Percentiles rank a stretch among this genome's conserved stretches.
Evolutionary conservation across 2,113 vertebrate genomes (phyloP).

Genomic region (Orientallactaga bullata): DNA sequence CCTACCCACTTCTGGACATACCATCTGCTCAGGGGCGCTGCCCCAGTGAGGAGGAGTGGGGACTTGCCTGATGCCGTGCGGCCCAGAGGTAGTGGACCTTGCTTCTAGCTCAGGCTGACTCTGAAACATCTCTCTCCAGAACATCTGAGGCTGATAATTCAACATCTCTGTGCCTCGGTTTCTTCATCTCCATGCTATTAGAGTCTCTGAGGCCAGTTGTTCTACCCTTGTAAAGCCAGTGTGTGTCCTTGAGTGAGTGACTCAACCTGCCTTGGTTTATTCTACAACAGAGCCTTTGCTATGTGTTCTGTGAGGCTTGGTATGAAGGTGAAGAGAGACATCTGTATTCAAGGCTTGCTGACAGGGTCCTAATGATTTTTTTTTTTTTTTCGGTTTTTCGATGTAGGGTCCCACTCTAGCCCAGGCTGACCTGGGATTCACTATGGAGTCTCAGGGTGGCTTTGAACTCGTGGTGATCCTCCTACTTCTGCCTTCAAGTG

Average conservation of each 20-base stretch:
- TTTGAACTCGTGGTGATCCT: too few relatives aligned
- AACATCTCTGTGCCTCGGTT: not conserved
- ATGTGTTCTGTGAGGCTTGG: accelerated
- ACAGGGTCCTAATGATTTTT: not conserved
- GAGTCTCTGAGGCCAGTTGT: not conserved
- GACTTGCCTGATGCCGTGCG: not conserved
- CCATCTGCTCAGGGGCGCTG: not conserved
- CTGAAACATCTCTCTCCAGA: not conserved
- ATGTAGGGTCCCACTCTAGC: too few relatives aligned
- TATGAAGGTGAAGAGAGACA: not conserved
- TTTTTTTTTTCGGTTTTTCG: too few relatives aligned
- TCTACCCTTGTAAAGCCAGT: not conserved
- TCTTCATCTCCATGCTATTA: not conserved
- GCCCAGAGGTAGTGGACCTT: not conserved
- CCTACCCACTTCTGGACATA: not conserved
- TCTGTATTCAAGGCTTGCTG: not conserved
- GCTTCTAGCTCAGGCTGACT: not conserved
- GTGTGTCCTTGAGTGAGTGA: not conserved
- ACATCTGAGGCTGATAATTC: not conserved
- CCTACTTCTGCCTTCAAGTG: too few relatives aligned
- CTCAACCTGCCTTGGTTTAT: not conserved
- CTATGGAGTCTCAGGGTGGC: too few relatives aligned
- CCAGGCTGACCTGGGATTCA: too few relatives aligned
- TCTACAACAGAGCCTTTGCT: not conserved
- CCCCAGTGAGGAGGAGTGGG: not conserved